phyloP scores from a whole-genome alignment of 2,797 vertebrate species.

The Gymnothorax reevesii region DNA sequence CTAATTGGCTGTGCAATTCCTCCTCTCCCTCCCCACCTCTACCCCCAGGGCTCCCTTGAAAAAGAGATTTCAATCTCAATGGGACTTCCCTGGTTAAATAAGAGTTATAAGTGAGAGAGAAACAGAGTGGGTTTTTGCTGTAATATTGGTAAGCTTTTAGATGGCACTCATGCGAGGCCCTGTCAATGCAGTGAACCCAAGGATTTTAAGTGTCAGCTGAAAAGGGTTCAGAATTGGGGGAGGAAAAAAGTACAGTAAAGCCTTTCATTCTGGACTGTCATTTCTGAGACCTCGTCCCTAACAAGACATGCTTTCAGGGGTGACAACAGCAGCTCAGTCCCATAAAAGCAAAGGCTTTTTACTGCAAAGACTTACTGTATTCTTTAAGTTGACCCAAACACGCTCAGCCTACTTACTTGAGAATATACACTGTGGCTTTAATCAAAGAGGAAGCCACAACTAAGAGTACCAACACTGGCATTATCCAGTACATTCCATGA shows the following conservation, averaged over 20 bases:
- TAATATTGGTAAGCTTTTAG: background rate
- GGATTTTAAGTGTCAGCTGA: background rate
- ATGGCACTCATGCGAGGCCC: slow-evolving; percentile 1
- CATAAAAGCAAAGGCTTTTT: background rate
- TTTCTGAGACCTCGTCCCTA: background rate
- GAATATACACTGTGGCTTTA: background rate
- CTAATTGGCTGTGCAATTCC: no score
- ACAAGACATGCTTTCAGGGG: background rate
- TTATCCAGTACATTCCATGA: no score
- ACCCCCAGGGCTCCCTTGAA: no score
- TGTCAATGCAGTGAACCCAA: slow-evolving; percentile 14
- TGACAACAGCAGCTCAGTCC: background rate
- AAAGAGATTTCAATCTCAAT: no score
- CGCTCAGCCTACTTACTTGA: background rate
- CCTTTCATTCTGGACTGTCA: slow-evolving; percentile 15
- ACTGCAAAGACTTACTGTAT: background rate
- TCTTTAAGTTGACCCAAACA: background rate
- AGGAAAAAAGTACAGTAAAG: background rate
- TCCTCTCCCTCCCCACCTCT: no score
- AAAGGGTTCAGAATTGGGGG: background rate
- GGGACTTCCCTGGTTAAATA: no score
- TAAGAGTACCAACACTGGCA: background rate
- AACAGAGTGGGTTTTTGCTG: background rate
- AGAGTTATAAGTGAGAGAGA: background rate
- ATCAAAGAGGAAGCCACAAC: background rate